Evolutionary conservation across 1,140 invertebrate species (phyloP).

Genomic region (Drosophila subpulchrella): DNA sequence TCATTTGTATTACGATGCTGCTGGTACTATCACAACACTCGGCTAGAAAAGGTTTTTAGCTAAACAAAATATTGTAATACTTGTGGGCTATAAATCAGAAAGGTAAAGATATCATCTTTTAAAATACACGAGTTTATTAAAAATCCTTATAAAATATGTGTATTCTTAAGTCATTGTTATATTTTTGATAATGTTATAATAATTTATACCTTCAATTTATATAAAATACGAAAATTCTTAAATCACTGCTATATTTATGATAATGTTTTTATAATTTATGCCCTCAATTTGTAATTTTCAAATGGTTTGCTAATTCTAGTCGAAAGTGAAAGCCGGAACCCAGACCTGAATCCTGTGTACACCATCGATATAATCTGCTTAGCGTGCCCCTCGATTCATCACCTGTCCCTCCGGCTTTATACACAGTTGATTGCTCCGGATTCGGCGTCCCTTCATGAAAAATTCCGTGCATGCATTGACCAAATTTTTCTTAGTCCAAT

Average conservation of each 20-base stretch:
- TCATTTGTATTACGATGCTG: not conserved
- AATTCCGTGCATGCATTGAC: conserved; percentile 74
- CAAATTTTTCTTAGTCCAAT: conserved; percentile 79
- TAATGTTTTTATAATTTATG: no score
- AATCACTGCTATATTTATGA: no score
- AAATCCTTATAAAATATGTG: no score
- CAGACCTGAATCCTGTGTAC: not conserved
- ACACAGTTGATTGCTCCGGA: conserved; percentile 22
- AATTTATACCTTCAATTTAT: not conserved
- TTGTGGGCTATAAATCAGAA: not conserved
- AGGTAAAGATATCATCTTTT: not conserved
- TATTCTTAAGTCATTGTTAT: no score
- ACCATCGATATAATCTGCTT: conserved; percentile 15
- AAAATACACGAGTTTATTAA: no score
- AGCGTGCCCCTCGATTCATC: conserved; percentile 28
- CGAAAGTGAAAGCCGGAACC: not conserved
- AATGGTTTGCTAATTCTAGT: not conserved
- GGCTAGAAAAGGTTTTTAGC: not conserved
- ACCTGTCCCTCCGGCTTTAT: conserved; percentile 22
- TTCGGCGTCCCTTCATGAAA: conserved; percentile 62
- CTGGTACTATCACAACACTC: not conserved
- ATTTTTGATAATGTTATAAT: no score
- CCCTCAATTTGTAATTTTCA: not conserved
- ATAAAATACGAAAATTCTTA: no score
- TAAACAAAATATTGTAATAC: not conserved